Evolutionary conservation across 2,888 invertebrate genomes (phyloP).

Genomic region (Panopea generosa): DNA sequence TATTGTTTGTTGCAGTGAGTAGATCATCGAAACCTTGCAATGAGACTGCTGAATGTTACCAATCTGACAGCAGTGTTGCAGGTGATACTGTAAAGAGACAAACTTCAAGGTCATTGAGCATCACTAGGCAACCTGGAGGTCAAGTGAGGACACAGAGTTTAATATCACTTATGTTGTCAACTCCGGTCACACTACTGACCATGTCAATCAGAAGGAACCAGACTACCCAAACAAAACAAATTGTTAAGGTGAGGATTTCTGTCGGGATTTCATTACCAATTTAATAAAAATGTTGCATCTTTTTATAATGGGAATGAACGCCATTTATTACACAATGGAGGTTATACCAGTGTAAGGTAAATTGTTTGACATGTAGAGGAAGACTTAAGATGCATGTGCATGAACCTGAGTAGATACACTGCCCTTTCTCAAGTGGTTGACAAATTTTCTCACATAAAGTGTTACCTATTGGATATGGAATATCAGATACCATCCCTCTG

Average conservation of each 20-base stretch:
- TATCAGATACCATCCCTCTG: too few relatives aligned
- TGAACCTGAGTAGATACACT: too few relatives aligned
- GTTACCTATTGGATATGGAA: too few relatives aligned
- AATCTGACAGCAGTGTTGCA: constrained; percentile 16
- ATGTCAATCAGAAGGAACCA: constrained; percentile 91
- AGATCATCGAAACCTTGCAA: background rate
- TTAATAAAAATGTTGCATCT: too few relatives aligned
- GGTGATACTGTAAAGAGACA: background rate
- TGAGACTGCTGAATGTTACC: background rate
- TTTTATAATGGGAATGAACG: too few relatives aligned
- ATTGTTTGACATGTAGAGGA: too few relatives aligned
- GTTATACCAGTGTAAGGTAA: too few relatives aligned
- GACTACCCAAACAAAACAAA: constrained; percentile 91
- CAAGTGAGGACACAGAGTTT: constrained; percentile 61
- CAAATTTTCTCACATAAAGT: too few relatives aligned
- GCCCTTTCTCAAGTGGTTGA: too few relatives aligned
- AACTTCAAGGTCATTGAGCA: constrained; percentile 24
- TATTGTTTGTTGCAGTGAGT: background rate
- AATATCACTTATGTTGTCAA: constrained; percentile 88
- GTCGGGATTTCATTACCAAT: too few relatives aligned
- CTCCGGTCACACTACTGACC: constrained; percentile 91
- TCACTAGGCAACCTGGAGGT: constrained; percentile 47
- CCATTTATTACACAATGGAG: too few relatives aligned
- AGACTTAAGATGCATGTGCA: too few relatives aligned
- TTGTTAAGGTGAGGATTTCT: constrained; percentile 91